phyloP scores from a whole-genome alignment of 2,888 invertebrate species.

The Dinocampus coccinellae region DNA sequence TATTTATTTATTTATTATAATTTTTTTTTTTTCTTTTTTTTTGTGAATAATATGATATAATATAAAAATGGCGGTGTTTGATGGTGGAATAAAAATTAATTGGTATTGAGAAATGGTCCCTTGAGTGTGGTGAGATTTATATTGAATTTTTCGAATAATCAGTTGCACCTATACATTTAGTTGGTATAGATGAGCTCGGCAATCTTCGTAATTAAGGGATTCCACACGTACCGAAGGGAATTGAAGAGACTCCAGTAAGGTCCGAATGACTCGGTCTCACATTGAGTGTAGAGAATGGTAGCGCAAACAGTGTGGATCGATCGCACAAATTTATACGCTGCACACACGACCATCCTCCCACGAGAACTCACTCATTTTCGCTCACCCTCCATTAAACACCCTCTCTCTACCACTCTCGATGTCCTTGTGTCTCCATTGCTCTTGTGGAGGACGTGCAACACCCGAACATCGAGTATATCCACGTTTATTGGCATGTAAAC shows the following conservation, averaged over 20 bases:
- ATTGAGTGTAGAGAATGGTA: conserved; percentile 33
- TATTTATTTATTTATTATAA: too few relatives aligned
- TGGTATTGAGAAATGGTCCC: conserved; percentile 9
- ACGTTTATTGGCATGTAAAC: conserved; percentile 51
- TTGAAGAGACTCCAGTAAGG: conserved; percentile 33
- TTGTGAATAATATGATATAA: too few relatives aligned
- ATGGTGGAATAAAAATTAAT: conserved; percentile 16
- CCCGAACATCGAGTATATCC: conserved; percentile 30
- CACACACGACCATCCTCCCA: conserved; percentile 31
- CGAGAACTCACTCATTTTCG: neutral
- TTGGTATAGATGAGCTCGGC: conserved; percentile 27
- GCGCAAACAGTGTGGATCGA: conserved; percentile 37
- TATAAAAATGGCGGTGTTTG: neutral
- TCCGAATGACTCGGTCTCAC: conserved; percentile 18
- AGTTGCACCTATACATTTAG: neutral
- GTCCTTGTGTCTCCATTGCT: conserved; percentile 1
- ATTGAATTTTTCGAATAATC: conserved; percentile 24
- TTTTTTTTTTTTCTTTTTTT: too few relatives aligned
- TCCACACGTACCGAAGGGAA: conserved; percentile 42
- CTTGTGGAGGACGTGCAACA: conserved; percentile 11
- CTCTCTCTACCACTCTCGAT: too few relatives aligned
- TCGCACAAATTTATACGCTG: conserved; percentile 40
- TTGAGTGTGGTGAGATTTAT: conserved; percentile 17
- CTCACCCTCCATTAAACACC: neutral
- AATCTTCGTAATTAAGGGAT: conserved; percentile 46